phyloP scores from a whole-genome alignment of 2,113 vertebrate genomes.

The Esox niger region DNA sequence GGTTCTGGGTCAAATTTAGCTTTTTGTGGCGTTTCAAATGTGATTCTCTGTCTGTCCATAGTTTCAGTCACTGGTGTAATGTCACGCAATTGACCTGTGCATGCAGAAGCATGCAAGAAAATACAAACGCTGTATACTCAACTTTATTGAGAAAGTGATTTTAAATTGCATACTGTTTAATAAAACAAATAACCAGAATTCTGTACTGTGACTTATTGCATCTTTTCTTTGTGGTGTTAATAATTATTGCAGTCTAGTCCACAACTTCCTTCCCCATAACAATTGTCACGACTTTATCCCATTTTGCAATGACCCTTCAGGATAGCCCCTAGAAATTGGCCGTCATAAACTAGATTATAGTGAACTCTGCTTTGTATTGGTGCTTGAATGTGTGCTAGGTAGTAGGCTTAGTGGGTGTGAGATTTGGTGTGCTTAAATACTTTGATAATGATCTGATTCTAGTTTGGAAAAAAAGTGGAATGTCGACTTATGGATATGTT shows the following conservation, averaged over 20 bases:
- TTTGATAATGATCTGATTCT: no score
- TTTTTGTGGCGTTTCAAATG: background rate
- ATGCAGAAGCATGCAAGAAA: background rate
- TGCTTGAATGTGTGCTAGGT: background rate
- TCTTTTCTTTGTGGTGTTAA: slow-evolving; percentile 3
- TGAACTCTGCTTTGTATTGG: background rate
- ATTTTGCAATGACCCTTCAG: background rate
- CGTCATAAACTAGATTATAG: background rate
- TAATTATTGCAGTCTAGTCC: background rate
- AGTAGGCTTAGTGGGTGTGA: background rate
- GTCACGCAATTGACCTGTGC: background rate
- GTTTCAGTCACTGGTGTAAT: background rate
- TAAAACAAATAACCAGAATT: slow-evolving; percentile 18
- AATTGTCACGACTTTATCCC: background rate
- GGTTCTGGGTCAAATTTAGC: background rate
- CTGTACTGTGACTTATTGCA: slow-evolving; percentile 17
- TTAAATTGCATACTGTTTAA: background rate
- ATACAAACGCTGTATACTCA: background rate
- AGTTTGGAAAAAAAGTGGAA: no score
- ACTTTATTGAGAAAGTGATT: background rate
- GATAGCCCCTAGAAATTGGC: background rate
- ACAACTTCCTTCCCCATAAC: background rate
- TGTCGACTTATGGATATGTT: no score
- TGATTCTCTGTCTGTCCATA: background rate
- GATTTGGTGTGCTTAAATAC: no score